Evolutionary conservation across 2,113 vertebrate species (phyloP), one percentile per base, ranked within the genome.

Genomic region (Brienomyrus longianalis): DNA sequence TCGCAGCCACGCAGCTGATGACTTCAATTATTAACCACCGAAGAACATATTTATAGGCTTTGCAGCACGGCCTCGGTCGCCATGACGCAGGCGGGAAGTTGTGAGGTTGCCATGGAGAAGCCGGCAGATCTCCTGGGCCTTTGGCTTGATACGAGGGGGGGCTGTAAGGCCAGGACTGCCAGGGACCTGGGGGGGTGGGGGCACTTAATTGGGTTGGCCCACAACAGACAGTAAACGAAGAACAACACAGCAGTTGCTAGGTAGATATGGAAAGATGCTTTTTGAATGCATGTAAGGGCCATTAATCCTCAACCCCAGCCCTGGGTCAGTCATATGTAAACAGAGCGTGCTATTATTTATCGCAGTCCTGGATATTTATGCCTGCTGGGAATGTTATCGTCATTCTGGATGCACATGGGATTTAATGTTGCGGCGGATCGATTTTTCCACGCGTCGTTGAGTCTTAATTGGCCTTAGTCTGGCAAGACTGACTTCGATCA

Each of bases 401-500:
- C 39, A 45, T 66, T 39, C 2, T 50, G 62, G 47, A 51, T 74
- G 39, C 66, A 52, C 45, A 52, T 45, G 45, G 70, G 62, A 74
- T 27, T 77, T n/a, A 8, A 50, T 48, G 77, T 43, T 77, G 80
- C 35, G 35, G 27, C 19, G 1, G 13, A 8, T 89, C 51, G 23
- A 35, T 54, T 59, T 59, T 43, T 21, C 7, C 86, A 56, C 3
- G 7, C 35, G 31, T 54, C 17, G 27, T 45, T 50, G 88, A 23
- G 47, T 77, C 27, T 89, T 83, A 89, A 56, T 83, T 56, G 88
- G 23, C 77, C 50, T 35, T 48, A 93, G 89, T 90, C 83, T 91
- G 83, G 84, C n/a, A 51, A 93, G 89, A 91, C 91, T 66, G 88
- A 88, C 91, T 93, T 93, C 93, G 92, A 94, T 93, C 15, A 90